Evolutionary conservation across 2,113 vertebrate species (phyloP).

Genomic region (Elaphurus davidianus): DNA sequence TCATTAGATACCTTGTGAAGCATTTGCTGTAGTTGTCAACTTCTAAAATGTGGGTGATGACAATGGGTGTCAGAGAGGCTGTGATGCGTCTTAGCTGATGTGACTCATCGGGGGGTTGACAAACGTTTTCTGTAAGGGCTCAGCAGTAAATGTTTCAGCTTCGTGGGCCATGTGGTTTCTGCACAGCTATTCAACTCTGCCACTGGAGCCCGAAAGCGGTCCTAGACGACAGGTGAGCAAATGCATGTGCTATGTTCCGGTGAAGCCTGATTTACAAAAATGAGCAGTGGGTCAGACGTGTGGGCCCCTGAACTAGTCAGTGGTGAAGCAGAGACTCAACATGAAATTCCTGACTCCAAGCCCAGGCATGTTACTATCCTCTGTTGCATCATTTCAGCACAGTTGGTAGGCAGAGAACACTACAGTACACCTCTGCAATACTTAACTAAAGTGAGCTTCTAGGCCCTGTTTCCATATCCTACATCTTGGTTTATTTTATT

Average conservation of each 20-base stretch:
- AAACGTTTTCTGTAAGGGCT: neutral
- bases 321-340: neutral
- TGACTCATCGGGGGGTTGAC: neutral
- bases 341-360: neutral
- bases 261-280: neutral
- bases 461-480: neutral
- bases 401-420: neutral
- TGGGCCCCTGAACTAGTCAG: neutral
- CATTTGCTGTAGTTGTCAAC: neutral
- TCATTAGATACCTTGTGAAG: neutral
- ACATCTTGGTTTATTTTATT: neutral
- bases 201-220: neutral
- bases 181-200: neutral
- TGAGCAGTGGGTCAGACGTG: neutral
- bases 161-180: neutral
- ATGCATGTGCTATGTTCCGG: neutral
- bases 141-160: neutral
- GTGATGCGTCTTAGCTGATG: neutral
- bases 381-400: neutral
- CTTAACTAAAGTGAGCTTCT: neutral
- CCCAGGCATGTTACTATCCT: too few relatives aligned
- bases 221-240: neutral
- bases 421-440: neutral
- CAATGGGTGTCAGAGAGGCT: neutral
- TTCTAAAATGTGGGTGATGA: neutral